A percentile compares a stretch with the other conserved stretches of the same genome.
phyloP scores from a whole-genome alignment of 2,797 vertebrate species.

The Botia almorhae region DNA sequence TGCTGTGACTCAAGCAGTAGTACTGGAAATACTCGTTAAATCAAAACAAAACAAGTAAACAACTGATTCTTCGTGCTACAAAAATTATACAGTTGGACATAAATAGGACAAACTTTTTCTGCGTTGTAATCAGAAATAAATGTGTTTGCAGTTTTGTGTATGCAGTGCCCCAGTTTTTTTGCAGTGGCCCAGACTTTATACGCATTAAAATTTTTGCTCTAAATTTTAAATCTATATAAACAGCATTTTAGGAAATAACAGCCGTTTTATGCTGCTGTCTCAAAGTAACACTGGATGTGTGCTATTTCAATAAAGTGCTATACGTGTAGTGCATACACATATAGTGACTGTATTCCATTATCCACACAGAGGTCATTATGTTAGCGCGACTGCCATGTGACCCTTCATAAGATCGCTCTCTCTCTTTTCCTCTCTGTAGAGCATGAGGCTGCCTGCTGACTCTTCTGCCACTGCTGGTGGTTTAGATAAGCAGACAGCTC shows the following conservation, averaged over 20 bases:
- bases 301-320: too few relatives aligned
- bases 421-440: background rate
- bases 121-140: too few relatives aligned
- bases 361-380: conserved; percentile 35
- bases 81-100: background rate
- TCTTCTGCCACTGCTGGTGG: background rate
- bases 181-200: too few relatives aligned
- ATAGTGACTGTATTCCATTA: conserved; percentile 15
- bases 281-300: too few relatives aligned
- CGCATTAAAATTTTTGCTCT: too few relatives aligned
- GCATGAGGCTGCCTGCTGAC: conserved; percentile 35
- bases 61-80: background rate
- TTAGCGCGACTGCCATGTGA: conserved; percentile 42
- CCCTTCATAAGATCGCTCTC: conserved; percentile 48
- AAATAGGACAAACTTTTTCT: too few relatives aligned
- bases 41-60: conserved; percentile 40
- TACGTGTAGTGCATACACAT: too few relatives aligned
- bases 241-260: too few relatives aligned
- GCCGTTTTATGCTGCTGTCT: too few relatives aligned
- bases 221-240: too few relatives aligned
- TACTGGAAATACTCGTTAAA: conserved; percentile 68
- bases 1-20: conserved; percentile 27
- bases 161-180: rapidly evolving
- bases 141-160: too few relatives aligned
- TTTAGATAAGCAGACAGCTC: conserved; percentile 26